Percentiles rank a stretch among this genome's conserved stretches.
phyloP scores from a whole-genome alignment of 2,113 vertebrate genomes.

The Dicaeum eximium region DNA sequence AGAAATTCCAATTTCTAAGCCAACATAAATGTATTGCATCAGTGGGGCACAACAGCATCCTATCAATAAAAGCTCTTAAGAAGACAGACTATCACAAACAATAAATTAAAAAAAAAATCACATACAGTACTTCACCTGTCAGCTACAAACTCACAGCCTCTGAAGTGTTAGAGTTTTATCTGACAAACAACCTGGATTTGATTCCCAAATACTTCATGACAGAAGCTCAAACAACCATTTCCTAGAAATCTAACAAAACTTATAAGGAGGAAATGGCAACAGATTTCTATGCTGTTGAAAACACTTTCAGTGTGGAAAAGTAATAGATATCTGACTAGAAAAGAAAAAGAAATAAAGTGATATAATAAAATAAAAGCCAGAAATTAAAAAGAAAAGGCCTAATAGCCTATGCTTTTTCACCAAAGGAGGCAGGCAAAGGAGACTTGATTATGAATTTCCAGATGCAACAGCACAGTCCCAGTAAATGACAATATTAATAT shows the following conservation, averaged over 20 bases:
- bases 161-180: neutral
- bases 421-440: neutral
- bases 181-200: neutral
- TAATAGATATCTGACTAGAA: neutral
- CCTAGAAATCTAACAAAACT: neutral
- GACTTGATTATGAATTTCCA: neutral
- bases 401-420: neutral
- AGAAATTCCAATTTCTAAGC: neutral
- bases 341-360: neutral
- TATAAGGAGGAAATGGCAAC: neutral
- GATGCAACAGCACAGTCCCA: neutral
- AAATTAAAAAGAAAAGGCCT: neutral
- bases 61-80: neutral
- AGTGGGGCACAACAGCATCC: neutral
- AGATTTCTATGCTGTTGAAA: neutral
- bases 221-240: neutral
- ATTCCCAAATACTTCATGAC: slow-evolving; percentile 24
- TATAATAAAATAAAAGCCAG: neutral
- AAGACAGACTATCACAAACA: neutral
- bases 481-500: neutral
- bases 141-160: neutral
- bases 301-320: neutral
- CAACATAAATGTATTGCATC: neutral
- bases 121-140: neutral
- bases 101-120: neutral